Evolutionary conservation across 2,888 invertebrate species (phyloP), one percentile per base, ranked within the genome.

Genomic region (Pristionchus maxplancki): DNA sequence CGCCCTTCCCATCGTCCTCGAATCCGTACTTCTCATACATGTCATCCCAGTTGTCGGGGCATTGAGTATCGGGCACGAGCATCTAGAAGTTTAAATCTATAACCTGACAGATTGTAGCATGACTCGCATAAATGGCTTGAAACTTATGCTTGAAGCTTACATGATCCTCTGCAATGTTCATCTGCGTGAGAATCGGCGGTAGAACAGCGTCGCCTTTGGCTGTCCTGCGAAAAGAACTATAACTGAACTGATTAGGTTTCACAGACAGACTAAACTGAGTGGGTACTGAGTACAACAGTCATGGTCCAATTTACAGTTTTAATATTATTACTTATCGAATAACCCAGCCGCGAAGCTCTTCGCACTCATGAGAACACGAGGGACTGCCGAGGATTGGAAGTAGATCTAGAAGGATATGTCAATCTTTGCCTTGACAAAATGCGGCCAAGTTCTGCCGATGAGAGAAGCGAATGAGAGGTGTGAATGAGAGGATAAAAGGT

Each of bases 1-100:
- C 24, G 24, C 34, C 4, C 24, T 83, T 83, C 13, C 53, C 82
- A 53, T 50, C 82, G 11, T 53, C 53, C 24, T 50, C 82, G 31
- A 83, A 44, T 34, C 82, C 82, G 28, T 83, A 83, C 82, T 83
- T 83, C 50, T 83, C 82, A 53, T 83, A 83, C 82, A 83, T 83
- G 13, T 83, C 82, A 53, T 83, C 82, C 82, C 82, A 83, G 34
- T 53, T 34, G 37, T 83, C 82, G 6, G 82, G 31, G 37, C 82
- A 83, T 2, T 20, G 24, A 24, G 37, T 53, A 37, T 83, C 82
- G 24, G 82, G 82, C 1, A 83, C 82, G 20, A 83, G 82, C 53
- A 83, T 50, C 82, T 83, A 28, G 17, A 50, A n/a, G 64, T 44
- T 11, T 44, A 44, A 44, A 44, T 9, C 11, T 44, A 11, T 9